Percentiles rank a stretch among this genome's conserved stretches.
Evolutionary conservation across 2,888 invertebrate species (phyloP).

Genomic region (Xestia ashworthii): DNA sequence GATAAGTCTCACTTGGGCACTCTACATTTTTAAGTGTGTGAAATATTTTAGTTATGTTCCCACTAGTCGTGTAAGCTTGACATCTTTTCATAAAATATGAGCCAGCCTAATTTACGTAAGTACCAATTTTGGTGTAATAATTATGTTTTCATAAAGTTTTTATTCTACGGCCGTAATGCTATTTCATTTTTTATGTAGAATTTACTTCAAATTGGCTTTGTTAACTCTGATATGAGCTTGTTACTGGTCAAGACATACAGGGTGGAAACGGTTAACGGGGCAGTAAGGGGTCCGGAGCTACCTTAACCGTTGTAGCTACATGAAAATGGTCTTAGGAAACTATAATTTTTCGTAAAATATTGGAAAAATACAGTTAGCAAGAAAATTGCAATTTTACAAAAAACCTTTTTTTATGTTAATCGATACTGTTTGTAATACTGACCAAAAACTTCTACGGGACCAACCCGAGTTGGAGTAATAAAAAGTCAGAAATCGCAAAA

Average conservation of each 20-base stretch:
- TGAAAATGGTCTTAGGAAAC: too few relatives aligned
- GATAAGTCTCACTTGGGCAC: conserved; percentile 6
- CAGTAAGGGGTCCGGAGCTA: too few relatives aligned
- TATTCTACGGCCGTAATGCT: conserved; percentile 12
- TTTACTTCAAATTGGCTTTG: conserved; percentile 31
- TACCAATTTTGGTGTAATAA: conserved; percentile 46
- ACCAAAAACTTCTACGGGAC: too few relatives aligned
- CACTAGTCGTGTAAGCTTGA: conserved; percentile 27
- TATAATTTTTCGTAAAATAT: too few relatives aligned
- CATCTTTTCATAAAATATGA: conserved; percentile 46
- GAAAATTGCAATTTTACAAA: too few relatives aligned
- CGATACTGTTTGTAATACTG: too few relatives aligned
- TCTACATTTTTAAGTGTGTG: conserved; percentile 18
- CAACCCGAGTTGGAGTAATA: too few relatives aligned
- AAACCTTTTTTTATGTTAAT: too few relatives aligned
- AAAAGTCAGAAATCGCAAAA: too few relatives aligned
- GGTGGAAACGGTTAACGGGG: too few relatives aligned
- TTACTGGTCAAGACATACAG: conserved; percentile 8
- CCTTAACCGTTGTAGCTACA: too few relatives aligned
- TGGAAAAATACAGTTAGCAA: too few relatives aligned
- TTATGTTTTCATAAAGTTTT: conserved; percentile 42
- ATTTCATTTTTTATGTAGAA: conserved; percentile 13
- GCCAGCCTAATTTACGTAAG: conserved; percentile 40
- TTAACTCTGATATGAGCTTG: neutral
- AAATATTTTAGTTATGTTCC: conserved; percentile 22